A percentile compares a stretch with the other conserved stretches of the same genome.
phyloP scores from a whole-genome alignment of 2,888 invertebrate genomes.

The Trimorus sp. region DNA sequence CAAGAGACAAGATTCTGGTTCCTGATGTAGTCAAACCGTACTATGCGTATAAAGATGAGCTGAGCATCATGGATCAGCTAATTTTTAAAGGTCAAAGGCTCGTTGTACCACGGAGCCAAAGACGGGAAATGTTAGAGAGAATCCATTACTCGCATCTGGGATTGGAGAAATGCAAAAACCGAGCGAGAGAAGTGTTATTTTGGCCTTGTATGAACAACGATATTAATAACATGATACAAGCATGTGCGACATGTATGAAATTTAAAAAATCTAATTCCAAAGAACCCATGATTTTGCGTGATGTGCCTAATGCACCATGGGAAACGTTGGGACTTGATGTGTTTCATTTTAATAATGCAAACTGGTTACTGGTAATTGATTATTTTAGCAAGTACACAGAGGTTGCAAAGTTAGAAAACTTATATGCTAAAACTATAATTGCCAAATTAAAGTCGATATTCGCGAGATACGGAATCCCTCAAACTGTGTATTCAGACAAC shows the following conservation, averaged over 20 bases:
- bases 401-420: constrained; percentile 41
- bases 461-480: constrained; percentile 67
- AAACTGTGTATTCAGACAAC: constrained; percentile 65
- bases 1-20: constrained; percentile 54
- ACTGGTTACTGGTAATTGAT: constrained; percentile 57
- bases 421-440: constrained; percentile 36
- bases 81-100: constrained; percentile 2
- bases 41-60: constrained; percentile 22
- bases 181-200: constrained; percentile 67
- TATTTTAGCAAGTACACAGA: constrained; percentile 66
- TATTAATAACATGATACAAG: constrained; percentile 59
- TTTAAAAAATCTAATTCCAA: constrained; percentile 33
- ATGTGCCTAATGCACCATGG: constrained; percentile 58
- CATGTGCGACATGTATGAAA: constrained; percentile 58
- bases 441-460: constrained; percentile 65
- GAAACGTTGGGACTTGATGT: constrained; percentile 57
- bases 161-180: constrained; percentile 66
- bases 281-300: constrained; percentile 39
- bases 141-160: constrained; percentile 71
- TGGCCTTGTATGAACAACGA: constrained; percentile 70
- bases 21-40: constrained; percentile 48
- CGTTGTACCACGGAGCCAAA: constrained; percentile 16
- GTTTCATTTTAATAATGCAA: constrained; percentile 44
- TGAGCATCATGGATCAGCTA: constrained; percentile 22
- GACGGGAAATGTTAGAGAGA: constrained; percentile 64